Percentiles rank a stretch among this genome's conserved stretches.
These are phyloP conservation scores for Hypotaenidia okinawae DNA, from an alignment of 2,797 vertebrate species.

Conservation along the genomic window DNA sequence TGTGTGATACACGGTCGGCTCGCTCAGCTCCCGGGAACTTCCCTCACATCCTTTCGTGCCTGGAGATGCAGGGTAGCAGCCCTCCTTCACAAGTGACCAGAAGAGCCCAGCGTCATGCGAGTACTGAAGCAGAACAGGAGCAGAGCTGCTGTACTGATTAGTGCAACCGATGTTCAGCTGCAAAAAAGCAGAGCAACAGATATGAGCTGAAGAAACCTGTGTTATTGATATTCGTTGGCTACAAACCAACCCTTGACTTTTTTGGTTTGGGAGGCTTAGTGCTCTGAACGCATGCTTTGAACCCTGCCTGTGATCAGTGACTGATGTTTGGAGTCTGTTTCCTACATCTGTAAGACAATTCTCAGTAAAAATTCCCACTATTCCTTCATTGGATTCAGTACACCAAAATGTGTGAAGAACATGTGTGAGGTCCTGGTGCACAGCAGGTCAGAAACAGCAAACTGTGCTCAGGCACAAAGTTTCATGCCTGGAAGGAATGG, in stretches of 20 bases:
- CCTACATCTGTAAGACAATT: background rate
- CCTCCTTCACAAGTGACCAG: slow-evolving; percentile 92
- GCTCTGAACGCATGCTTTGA: background rate
- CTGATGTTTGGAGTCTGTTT: background rate
- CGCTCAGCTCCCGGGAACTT: slow-evolving; percentile 89
- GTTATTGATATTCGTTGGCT: background rate
- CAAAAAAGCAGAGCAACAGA: background rate
- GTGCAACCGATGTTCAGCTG: slow-evolving; percentile 95
- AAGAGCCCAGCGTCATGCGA: slow-evolving; percentile 94
- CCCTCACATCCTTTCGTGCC: slow-evolving; percentile 89
- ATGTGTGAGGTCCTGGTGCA: background rate
- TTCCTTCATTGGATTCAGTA: background rate
- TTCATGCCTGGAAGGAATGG: background rate
- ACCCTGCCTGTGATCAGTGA: background rate
- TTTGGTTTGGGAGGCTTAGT: background rate
- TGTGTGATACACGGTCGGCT: slow-evolving; percentile 89
- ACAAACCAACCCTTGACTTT: background rate
- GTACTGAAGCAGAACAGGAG: slow-evolving; percentile 93
- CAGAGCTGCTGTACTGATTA: slow-evolving; percentile 86
- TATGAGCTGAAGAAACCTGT: fast-evolving
- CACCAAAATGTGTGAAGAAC: background rate
- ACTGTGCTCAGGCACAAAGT: background rate
- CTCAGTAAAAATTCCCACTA: background rate
- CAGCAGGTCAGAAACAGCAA: background rate
- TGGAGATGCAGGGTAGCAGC: slow-evolving; percentile 91